These are phyloP conservation scores for Antechinus flavipes DNA, from an alignment of 2,113 vertebrate genomes.

Conservation along the genomic window DNA sequence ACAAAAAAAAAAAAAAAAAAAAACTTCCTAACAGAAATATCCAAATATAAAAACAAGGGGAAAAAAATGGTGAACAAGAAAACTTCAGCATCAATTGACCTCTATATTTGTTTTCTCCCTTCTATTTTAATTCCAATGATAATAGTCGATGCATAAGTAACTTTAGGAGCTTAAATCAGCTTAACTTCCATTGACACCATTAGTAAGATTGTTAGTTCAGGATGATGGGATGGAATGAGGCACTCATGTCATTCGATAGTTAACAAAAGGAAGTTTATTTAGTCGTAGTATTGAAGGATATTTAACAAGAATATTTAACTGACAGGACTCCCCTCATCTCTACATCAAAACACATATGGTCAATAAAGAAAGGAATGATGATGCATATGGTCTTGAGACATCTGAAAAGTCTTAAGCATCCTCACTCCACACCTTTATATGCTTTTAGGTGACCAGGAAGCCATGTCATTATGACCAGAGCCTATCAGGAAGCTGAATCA, in stretches of 20 bases:
- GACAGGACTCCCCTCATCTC: background rate
- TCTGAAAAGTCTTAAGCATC: background rate
- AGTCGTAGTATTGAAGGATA: background rate
- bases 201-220: background rate
- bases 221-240: background rate
- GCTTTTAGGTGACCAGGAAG: background rate
- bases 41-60: background rate
- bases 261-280: background rate
- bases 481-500: background rate
- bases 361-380: background rate
- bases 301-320: background rate
- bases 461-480: background rate
- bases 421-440: background rate
- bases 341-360: background rate
- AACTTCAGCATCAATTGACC: background rate
- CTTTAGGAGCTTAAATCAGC: background rate
- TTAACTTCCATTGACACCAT: background rate
- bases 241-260: background rate
- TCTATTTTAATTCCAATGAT: too few relatives aligned
- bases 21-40: too few relatives aligned
- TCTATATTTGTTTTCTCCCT: too few relatives aligned
- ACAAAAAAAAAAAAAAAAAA: too few relatives aligned
- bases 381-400: background rate
- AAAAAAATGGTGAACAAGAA: background rate
- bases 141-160: background rate